These are phyloP conservation scores for Palloptera scutellata DNA, from an alignment of 2,888 invertebrate species.

Conservation along the genomic window DNA sequence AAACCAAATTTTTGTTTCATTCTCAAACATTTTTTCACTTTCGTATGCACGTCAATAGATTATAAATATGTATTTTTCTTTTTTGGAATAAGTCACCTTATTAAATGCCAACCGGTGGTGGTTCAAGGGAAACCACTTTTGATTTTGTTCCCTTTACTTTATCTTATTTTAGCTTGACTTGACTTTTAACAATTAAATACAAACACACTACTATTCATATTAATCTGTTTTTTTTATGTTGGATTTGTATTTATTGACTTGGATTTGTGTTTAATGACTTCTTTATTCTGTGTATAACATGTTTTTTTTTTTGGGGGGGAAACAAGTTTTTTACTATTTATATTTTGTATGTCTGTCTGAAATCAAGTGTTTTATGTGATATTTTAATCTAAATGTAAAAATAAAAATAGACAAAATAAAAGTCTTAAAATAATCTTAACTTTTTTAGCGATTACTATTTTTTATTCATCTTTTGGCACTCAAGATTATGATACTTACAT, in stretches of 20 bases:
- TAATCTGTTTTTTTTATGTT: neutral
- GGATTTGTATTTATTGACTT: neutral
- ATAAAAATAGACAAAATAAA: no score
- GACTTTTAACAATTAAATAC: neutral
- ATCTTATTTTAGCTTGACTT: neutral
- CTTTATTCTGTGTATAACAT: neutral
- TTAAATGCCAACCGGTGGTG: conserved; percentile 1
- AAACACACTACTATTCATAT: neutral
- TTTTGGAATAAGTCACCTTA: no score
- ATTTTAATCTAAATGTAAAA: no score
- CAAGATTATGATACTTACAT: no score
- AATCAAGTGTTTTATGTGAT: neutral
- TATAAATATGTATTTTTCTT: neutral
- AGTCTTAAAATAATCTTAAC: no score
- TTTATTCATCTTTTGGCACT: no score
- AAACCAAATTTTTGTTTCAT: neutral
- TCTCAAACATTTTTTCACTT: neutral
- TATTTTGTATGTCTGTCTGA: neutral
- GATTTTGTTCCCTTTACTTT: neutral
- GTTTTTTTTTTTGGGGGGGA: neutral
- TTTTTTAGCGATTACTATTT: no score
- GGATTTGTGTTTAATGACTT: neutral
- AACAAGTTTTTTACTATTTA: neutral
- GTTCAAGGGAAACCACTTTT: conserved; percentile 1
- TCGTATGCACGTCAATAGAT: neutral